phyloP scores from a whole-genome alignment of 2,888 invertebrate genomes.

The Neuroscelio doddi region DNA sequence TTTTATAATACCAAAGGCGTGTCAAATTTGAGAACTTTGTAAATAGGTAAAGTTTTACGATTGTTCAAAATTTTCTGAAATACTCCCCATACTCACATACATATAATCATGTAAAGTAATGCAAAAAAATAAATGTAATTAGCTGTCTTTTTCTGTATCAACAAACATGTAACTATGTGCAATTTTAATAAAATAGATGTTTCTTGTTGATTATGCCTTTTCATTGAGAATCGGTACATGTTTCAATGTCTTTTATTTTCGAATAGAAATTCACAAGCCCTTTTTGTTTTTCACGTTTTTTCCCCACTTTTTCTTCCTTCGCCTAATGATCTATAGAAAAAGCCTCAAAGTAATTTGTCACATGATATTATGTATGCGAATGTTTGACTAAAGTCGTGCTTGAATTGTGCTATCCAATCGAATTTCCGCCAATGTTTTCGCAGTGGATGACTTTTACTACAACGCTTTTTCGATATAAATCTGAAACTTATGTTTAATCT shows the following conservation, averaged over 20 bases:
- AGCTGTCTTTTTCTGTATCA: no score
- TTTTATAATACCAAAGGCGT: no score
- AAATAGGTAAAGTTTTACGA: no score
- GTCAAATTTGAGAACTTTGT: no score
- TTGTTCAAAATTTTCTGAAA: no score
- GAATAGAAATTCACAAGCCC: constrained; percentile 30
- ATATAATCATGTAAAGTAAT: no score
- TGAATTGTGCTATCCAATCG: constrained; percentile 31
- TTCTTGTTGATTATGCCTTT: constrained; percentile 16
- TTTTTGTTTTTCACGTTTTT: constrained; percentile 30
- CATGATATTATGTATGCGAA: constrained; percentile 29
- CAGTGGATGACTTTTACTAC: constrained; percentile 24
- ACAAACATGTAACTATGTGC: no score
- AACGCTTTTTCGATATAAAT: constrained; percentile 21
- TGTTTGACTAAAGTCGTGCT: constrained; percentile 21
- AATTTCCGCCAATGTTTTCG: constrained; percentile 33
- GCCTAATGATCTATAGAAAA: constrained; percentile 10
- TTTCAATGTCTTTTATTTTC: constrained; percentile 36
- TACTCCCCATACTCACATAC: no score
- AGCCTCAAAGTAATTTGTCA: constrained; percentile 31
- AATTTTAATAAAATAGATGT: no score
- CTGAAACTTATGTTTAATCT: constrained; percentile 27
- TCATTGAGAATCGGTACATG: constrained; percentile 34
- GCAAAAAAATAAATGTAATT: no score
- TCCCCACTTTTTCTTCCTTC: constrained; percentile 13